Evolutionary conservation across 2,888 invertebrate genomes (phyloP).

Genomic region (Exephanes ischioxanthus): DNA sequence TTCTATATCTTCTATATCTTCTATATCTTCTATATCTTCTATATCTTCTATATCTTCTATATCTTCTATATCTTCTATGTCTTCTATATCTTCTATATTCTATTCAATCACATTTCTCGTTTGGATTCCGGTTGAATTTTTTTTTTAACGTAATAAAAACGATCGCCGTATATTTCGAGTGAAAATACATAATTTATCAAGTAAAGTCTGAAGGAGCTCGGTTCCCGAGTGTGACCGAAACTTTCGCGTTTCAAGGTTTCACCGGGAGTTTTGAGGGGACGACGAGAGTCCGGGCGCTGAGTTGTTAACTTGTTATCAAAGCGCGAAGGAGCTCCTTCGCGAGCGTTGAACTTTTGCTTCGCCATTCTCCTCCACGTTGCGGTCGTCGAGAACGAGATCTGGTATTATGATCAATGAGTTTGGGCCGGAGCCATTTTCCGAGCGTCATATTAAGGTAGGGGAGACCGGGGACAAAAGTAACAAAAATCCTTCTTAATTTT

Average conservation of each 20-base stretch:
- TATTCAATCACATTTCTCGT: constrained; percentile 9
- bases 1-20: too few relatives aligned
- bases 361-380: constrained; percentile 28
- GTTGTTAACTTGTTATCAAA: constrained; percentile 46
- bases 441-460: constrained; percentile 74
- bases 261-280: constrained; percentile 18
- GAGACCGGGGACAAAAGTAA: too few relatives aligned
- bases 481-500: too few relatives aligned
- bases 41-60: too few relatives aligned
- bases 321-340: constrained; percentile 25
- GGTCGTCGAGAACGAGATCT: constrained; percentile 37
- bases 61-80: too few relatives aligned
- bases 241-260: constrained; percentile 53
- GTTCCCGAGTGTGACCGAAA: constrained; percentile 27
- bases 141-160: constrained; percentile 37
- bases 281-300: constrained; percentile 6
- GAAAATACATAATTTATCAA: constrained; percentile 57
- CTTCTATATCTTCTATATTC: constrained; percentile 7
- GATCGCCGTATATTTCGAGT: constrained; percentile 29
- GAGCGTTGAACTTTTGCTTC: constrained; percentile 45
- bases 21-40: too few relatives aligned
- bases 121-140: not conserved
- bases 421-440: constrained; percentile 77
- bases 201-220: constrained; percentile 42
- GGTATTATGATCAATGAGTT: constrained; percentile 79